Conservation (phyloP, 2,797 vertebrate species). For the Ceryle rudis region DNA sequence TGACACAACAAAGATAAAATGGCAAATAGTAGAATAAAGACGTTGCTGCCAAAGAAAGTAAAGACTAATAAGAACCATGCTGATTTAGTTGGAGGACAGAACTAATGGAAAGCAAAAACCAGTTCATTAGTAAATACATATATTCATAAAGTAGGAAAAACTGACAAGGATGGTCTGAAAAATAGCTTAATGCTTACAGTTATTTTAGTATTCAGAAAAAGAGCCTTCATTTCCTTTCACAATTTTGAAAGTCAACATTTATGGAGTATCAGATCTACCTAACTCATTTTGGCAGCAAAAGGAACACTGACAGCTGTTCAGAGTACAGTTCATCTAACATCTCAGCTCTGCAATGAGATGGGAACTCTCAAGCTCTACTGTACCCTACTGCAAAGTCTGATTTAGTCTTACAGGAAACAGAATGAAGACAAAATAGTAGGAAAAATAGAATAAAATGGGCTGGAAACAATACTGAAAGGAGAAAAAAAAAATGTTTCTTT, state of each 20-base stretch:
- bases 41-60: background rate
- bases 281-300: background rate
- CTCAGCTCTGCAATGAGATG: background rate
- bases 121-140: background rate
- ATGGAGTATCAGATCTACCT: background rate
- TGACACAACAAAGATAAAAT: conserved; percentile 15
- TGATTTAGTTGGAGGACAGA: conserved; percentile 2
- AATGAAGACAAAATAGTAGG: background rate
- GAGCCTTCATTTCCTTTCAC: background rate
- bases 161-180: background rate
- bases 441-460: background rate
- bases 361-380: background rate
- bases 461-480: background rate
- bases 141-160: background rate
- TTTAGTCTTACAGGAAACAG: background rate
- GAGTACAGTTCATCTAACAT: background rate
- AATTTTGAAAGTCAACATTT: background rate
- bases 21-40: background rate
- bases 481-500: background rate
- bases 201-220: background rate
- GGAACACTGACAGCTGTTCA: background rate
- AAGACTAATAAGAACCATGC: background rate
- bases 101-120: background rate
- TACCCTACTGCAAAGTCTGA: background rate
- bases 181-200: background rate